Percentiles rank a stretch among this genome's conserved stretches.
These are phyloP conservation scores for Tragelaphus oryx DNA, from an alignment of 2,797 vertebrate species.

Conservation along the genomic window DNA sequence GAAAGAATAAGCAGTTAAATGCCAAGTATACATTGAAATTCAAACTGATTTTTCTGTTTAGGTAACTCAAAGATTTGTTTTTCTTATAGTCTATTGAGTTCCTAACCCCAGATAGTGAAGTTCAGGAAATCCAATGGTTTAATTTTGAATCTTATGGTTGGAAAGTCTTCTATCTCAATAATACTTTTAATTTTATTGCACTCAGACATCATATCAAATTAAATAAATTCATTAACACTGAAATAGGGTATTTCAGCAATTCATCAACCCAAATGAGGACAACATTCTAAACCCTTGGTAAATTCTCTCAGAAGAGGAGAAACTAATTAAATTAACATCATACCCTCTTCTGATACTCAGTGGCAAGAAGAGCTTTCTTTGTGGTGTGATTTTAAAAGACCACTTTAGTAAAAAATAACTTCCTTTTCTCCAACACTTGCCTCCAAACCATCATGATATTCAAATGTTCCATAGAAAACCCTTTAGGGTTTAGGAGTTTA, in stretches of 20 bases:
- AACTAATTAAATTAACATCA: neutral
- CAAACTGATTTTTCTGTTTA: neutral
- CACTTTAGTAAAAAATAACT: neutral
- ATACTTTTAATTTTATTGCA: neutral
- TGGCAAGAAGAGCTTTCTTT: neutral
- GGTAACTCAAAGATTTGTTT: neutral
- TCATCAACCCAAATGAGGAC: neutral
- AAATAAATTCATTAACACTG: neutral
- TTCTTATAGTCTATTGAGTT: neutral
- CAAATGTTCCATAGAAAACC: neutral
- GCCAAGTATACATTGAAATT: constrained; percentile 21
- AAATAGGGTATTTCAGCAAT: neutral
- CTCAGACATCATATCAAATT: neutral
- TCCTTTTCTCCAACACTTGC: neutral
- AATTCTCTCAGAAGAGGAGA: neutral
- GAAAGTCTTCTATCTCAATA: neutral
- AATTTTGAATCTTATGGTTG: neutral
- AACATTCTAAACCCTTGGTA: neutral
- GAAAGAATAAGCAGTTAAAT: constrained; percentile 34
- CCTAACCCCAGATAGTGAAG: neutral
- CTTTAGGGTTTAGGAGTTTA: neutral
- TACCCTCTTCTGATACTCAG: neutral
- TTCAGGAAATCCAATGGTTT: neutral
- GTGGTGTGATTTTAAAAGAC: neutral
- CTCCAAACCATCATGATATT: neutral